phyloP scores from a whole-genome alignment of 2,113 vertebrate genomes.

The Nothobranchius kuhntae region DNA sequence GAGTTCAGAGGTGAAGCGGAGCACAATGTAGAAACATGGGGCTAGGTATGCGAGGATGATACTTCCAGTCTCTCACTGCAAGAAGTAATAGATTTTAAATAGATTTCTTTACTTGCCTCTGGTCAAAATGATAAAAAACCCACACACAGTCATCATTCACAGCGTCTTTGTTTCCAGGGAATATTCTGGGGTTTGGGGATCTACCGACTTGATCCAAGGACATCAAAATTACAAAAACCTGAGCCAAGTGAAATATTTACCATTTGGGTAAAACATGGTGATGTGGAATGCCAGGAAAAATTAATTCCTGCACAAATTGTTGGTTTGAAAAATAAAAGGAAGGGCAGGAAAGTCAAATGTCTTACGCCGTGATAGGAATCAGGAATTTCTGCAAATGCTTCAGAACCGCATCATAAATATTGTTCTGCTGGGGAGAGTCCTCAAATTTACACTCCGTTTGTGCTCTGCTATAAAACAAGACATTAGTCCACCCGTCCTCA shows the following conservation, averaged over 20 bases:
- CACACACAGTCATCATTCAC: constrained; percentile 19
- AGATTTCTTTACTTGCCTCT: constrained; percentile 28
- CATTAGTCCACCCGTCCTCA: background rate
- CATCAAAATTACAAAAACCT: constrained; percentile 39
- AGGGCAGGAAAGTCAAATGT: constrained; percentile 42
- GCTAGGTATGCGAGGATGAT: background rate
- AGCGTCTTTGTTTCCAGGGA: constrained; percentile 44
- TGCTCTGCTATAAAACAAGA: constrained; percentile 29
- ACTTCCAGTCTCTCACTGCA: background rate
- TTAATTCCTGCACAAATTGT: constrained; percentile 47
- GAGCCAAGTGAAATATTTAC: constrained; percentile 69
- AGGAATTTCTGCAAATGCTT: constrained; percentile 52
- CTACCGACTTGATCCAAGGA: constrained; percentile 45
- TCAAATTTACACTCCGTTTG: constrained; percentile 55
- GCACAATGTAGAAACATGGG: background rate
- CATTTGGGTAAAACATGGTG: constrained; percentile 43
- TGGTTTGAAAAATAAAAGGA: constrained; percentile 41
- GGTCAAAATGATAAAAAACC: constrained; percentile 25
- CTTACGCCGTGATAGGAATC: constrained; percentile 46
- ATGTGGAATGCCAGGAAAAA: constrained; percentile 46
- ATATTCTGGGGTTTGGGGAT: constrained; percentile 50
- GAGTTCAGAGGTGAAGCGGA: constrained; percentile 38
- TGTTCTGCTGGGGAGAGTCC: constrained; percentile 30
- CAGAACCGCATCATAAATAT: constrained; percentile 56
- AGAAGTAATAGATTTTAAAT: constrained; percentile 13